Conservation (phyloP, 2,888 invertebrate species). For the Entomobrya multifasciata region DNA sequence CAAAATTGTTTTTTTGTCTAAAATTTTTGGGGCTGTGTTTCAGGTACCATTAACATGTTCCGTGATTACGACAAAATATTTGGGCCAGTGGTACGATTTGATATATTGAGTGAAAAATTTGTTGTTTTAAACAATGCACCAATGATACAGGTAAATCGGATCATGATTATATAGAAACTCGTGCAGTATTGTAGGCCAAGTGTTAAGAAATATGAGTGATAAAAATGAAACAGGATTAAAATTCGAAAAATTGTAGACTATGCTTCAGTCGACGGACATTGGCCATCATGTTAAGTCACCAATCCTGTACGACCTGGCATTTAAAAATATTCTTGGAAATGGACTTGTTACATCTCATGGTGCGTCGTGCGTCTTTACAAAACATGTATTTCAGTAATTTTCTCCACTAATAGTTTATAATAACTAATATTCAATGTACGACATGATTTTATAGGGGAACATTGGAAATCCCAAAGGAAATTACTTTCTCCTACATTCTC, state of each 20-base stretch:
- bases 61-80: background rate
- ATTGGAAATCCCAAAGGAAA: slow-evolving; percentile 20
- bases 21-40: background rate
- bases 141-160: slow-evolving; percentile 19
- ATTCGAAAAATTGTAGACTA: background rate
- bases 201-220: too few relatives aligned
- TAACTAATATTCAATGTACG: too few relatives aligned
- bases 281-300: background rate
- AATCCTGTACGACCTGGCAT: background rate
- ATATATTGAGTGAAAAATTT: background rate
- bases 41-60: slow-evolving; percentile 8
- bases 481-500: slow-evolving; percentile 24
- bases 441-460: background rate
- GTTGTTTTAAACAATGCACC: slow-evolving; percentile 24
- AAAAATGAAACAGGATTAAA: background rate
- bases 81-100: slow-evolving; percentile 26
- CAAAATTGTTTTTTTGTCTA: background rate
- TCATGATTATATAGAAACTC: too few relatives aligned
- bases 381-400: too few relatives aligned
- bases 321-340: background rate
- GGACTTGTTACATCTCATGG: slow-evolving; percentile 4
- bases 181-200: too few relatives aligned
- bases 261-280: slow-evolving; percentile 10
- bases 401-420: too few relatives aligned
- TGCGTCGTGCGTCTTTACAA: background rate